Percentiles rank a stretch among this genome's conserved stretches.
phyloP scores from a whole-genome alignment of 2,113 vertebrate genomes.

The Coptodon bakossiorum region DNA sequence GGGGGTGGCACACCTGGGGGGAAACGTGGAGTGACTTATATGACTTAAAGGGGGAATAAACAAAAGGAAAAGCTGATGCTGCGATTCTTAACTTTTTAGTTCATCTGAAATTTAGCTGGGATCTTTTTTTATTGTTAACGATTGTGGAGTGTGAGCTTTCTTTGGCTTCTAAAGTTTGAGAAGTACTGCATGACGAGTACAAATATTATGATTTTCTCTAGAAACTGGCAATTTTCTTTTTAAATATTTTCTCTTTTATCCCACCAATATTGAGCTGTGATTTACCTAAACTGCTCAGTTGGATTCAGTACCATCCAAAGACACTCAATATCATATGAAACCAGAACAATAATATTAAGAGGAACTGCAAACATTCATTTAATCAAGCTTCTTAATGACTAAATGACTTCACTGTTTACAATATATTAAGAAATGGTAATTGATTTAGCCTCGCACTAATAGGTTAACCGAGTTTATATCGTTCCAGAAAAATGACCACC shows the following conservation, averaged over 20 bases:
- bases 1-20: background rate
- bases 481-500: background rate
- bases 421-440: background rate
- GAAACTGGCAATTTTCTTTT: background rate
- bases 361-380: background rate
- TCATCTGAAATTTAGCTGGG: background rate
- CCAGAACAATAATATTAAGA: background rate
- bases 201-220: background rate
- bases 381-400: background rate
- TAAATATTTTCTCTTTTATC: background rate
- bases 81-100: background rate
- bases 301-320: background rate
- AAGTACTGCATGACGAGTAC: background rate
- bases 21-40: background rate
- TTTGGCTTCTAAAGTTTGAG: background rate
- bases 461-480: background rate
- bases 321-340: background rate
- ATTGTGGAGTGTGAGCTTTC: background rate
- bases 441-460: background rate
- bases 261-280: background rate
- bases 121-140: background rate
- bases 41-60: background rate
- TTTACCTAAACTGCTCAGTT: background rate
- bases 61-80: background rate
- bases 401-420: background rate